A percentile compares a stretch with the other conserved stretches of the same genome.
phyloP scores from a whole-genome alignment of 2,888 invertebrate genomes.

The Scaptomyza caliginosa region DNA sequence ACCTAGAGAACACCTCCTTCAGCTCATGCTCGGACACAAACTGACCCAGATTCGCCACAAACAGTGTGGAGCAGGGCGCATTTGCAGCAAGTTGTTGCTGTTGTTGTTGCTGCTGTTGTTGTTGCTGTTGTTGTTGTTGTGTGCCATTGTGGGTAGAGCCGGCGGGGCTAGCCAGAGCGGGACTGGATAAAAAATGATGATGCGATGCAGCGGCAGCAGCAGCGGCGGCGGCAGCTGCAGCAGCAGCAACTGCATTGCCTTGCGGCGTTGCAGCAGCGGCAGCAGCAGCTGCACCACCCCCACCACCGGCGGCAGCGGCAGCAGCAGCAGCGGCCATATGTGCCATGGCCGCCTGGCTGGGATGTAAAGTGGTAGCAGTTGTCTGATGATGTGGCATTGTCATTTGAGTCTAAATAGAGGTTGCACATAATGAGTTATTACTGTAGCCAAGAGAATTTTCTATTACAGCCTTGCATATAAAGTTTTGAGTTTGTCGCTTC shows the following conservation, averaged over 20 bases:
- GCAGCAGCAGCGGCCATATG: slow-evolving; percentile 85
- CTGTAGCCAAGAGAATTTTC: neutral
- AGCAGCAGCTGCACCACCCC: slow-evolving; percentile 81
- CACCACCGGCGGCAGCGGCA: slow-evolving; percentile 57
- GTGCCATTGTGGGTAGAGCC: slow-evolving; percentile 87
- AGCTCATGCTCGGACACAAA: slow-evolving; percentile 99
- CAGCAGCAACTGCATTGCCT: slow-evolving; percentile 55
- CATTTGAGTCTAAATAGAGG: slow-evolving; percentile 84
- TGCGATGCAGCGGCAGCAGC: slow-evolving; percentile 82
- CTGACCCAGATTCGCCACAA: slow-evolving; percentile 99
- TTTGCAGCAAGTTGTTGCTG: slow-evolving; percentile 85
- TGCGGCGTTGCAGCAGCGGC: slow-evolving; percentile 81
- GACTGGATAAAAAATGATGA: slow-evolving; percentile 96
- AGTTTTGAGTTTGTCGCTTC: neutral
- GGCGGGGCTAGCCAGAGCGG: slow-evolving; percentile 94
- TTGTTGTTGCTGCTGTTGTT: slow-evolving; percentile 1
- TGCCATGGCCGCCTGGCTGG: slow-evolving; percentile 86
- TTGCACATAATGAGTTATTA: neutral
- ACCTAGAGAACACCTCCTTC: slow-evolving; percentile 99
- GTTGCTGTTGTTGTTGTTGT: slow-evolving; percentile 43
- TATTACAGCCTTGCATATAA: neutral
- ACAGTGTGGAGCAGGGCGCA: slow-evolving; percentile 98
- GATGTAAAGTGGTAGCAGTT: slow-evolving; percentile 85
- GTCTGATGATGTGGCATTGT: slow-evolving; percentile 85
- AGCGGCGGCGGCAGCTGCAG: slow-evolving; percentile 59